Base-by-base conservation (phyloP, 2,797 vertebrate species). In the Rachycentron canadum region DNA sequence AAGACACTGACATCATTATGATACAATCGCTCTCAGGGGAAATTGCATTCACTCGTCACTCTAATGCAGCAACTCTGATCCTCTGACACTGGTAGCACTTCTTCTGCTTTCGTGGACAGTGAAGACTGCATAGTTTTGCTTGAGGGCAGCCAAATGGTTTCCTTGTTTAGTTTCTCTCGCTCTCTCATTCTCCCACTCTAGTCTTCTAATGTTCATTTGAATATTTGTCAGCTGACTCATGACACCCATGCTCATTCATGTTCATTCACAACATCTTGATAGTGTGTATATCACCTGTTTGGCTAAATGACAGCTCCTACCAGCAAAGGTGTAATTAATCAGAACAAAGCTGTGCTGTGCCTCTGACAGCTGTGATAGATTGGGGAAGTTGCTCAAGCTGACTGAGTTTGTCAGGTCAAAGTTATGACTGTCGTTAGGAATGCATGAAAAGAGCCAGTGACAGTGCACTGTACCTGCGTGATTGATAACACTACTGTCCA, bases 331-430 rank as follows among this genome's bases (percentile, higher is more conserved):
- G 84, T 91, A 93, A 95, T 95, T 94, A 92, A 94, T 94, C 85
- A 88, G 82, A 89, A 91, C 88, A 89, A 84, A 88, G 91, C 83
- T 5, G 32, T 77, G 86, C 88, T 79, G 50, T 76, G 81, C 81
- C 80, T 84, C 86, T 94, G 94, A 93, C 93, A 94, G 89, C 80
- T 41, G 55, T 94, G 93, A 94, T 93, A 69, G 91, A 95, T 92
- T 85, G 90, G 71, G 89, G 90, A 93, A 84, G 90, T 94, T 91
- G 83, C 91, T 93, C 91, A 91, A 93, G 81, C 81, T 84, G 76
- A 79, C 86, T 78, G 78, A 76, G 79, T 91, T 90, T 94, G 90
- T 91, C 87, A 91, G 84, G 59, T 76, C 68, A 78, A 88, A 93
- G 86, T 89, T 89, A 88, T 89, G 89, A 66, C 86, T 88, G 88